A percentile compares a stretch with the other conserved stretches of the same genome.
These are phyloP conservation scores for Crax fasciolata DNA, from an alignment of 2,797 vertebrate genomes.

Conservation along the genomic window DNA sequence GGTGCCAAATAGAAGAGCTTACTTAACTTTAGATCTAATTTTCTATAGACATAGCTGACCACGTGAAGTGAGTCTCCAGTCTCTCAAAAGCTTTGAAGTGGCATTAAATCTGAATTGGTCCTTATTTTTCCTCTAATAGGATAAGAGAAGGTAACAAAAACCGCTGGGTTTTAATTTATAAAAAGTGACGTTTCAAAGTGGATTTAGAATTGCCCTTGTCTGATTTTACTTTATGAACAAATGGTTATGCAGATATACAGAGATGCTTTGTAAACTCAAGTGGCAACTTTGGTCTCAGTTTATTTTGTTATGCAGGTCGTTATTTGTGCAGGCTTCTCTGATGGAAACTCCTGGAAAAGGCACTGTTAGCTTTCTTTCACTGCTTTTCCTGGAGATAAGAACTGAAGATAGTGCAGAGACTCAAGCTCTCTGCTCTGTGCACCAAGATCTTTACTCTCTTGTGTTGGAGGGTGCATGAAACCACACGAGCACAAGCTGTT, in stretches of 20 bases:
- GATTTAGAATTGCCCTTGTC: not conserved
- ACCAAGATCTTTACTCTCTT: not conserved
- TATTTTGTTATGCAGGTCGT: not conserved
- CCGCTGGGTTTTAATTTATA: not conserved
- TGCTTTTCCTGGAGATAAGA: not conserved
- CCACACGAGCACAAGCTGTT: not conserved
- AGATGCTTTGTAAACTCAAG: not conserved
- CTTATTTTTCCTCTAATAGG: not conserved
- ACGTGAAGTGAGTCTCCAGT: not conserved
- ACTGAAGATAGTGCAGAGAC: not conserved
- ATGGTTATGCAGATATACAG: not conserved
- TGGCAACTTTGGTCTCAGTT: not conserved
- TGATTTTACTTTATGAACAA: not conserved
- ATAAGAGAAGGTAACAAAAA: not conserved
- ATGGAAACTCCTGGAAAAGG: not conserved
- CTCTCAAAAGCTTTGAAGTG: not conserved
- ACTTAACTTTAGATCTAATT: not conserved
- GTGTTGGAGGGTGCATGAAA: not conserved
- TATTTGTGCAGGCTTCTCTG: not conserved
- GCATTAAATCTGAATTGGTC: not conserved
- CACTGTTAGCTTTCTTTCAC: not conserved
- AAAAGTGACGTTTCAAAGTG: not conserved
- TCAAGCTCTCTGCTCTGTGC: not conserved
- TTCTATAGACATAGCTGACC: not conserved
- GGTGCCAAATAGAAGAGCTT: not conserved